phyloP scores from a whole-genome alignment of 2,797 vertebrate species.

The Oreochromis mossambicus region DNA sequence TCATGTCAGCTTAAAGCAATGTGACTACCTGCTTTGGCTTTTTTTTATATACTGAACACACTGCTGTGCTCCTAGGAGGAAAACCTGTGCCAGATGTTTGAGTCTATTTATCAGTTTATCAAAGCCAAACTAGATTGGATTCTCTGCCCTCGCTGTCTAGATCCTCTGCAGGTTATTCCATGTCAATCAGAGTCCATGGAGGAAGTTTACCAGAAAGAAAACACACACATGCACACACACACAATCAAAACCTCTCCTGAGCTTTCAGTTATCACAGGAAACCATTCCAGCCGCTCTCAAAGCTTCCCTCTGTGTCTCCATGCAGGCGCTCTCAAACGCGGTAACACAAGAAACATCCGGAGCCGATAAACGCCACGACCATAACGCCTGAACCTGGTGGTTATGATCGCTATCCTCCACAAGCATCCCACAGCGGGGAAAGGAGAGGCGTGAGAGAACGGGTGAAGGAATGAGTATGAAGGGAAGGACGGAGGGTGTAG shows the following conservation, averaged over 20 bases:
- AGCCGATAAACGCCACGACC: constrained; percentile 42
- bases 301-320: constrained; percentile 36
- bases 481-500: neutral
- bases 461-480: neutral
- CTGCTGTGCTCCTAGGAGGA: neutral
- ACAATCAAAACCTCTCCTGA: constrained; percentile 1
- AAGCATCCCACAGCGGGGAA: constrained; percentile 13
- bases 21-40: neutral
- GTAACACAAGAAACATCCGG: constrained; percentile 54
- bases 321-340: constrained; percentile 9
- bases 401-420: constrained; percentile 39
- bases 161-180: neutral
- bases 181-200: neutral
- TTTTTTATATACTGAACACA: neutral
- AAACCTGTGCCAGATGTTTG: neutral
- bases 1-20: neutral
- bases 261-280: constrained; percentile 47
- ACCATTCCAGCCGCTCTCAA: constrained; percentile 26
- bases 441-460: constrained; percentile 25
- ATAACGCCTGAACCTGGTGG: constrained; percentile 26
- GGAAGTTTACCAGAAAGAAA: neutral
- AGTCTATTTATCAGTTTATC: neutral
- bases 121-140: neutral
- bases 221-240: neutral
- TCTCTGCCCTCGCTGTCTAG: neutral